These are phyloP conservation scores for Ancistrus triradiatus DNA, from an alignment of 2,113 vertebrate species.

Conservation along the genomic window DNA sequence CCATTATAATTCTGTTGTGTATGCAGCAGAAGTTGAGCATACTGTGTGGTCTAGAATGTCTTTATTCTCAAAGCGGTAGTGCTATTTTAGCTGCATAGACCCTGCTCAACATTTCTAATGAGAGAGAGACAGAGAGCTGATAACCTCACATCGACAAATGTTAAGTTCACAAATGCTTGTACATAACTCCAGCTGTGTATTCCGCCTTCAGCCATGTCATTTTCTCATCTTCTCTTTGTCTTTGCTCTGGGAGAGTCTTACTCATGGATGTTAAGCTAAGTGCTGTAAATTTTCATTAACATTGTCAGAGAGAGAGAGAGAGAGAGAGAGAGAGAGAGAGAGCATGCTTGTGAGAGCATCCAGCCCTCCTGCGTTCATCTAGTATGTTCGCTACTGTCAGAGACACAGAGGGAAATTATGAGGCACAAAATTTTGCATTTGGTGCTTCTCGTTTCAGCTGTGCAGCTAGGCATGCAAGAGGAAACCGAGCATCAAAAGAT, in stretches of 20 bases:
- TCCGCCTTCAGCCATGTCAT: conserved; percentile 12
- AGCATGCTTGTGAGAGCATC: not conserved
- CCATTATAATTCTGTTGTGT: not conserved
- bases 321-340: not conserved
- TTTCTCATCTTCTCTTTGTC: conserved; percentile 10
- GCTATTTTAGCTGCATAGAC: conserved; percentile 18
- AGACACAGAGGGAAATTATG: conserved; percentile 1
- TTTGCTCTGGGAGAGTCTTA: conserved; percentile 13
- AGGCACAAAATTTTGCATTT: conserved; percentile 17
- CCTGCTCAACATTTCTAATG: conserved; percentile 27
- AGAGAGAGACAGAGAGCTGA: conserved; percentile 6
- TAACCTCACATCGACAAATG: conserved; percentile 11
- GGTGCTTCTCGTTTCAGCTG: conserved; percentile 26
- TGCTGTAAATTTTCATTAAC: conserved; percentile 43
- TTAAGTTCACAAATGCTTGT: conserved; percentile 29
- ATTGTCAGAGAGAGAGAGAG: conserved; percentile 4
- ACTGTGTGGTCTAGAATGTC: conserved; percentile 7
- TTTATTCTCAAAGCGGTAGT: conserved; percentile 23
- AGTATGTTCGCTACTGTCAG: conserved; percentile 24
- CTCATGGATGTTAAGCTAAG: conserved; percentile 23
- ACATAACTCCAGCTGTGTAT: conserved; percentile 27
- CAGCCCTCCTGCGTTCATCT: conserved; percentile 27
- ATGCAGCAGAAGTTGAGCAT: conserved; percentile 7
- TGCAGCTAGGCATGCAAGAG: conserved; percentile 10
- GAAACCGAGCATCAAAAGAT: conserved; percentile 24